These are phyloP conservation scores for Eupithecia insigniata DNA, from an alignment of 2,888 invertebrate genomes.

Conservation along the genomic window DNA sequence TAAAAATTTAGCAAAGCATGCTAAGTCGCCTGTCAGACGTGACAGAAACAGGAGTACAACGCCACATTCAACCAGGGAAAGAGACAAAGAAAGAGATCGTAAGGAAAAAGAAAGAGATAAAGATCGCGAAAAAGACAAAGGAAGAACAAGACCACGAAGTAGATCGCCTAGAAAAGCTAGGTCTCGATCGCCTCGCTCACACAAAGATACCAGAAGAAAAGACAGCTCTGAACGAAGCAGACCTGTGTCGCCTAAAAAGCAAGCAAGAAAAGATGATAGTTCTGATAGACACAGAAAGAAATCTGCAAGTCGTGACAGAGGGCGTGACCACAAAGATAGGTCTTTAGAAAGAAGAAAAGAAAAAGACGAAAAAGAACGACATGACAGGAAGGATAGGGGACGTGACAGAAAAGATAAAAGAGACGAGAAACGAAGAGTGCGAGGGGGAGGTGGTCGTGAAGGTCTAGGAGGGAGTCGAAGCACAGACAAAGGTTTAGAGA, in stretches of 20 bases:
- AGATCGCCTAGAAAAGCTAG: slow-evolving; percentile 77
- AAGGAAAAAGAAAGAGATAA: slow-evolving; percentile 78
- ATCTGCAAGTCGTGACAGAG: slow-evolving; percentile 78
- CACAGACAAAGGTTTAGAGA: slow-evolving; percentile 83
- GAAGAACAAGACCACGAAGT: slow-evolving; percentile 78
- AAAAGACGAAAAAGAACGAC: slow-evolving; percentile 84
- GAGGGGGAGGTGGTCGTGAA: slow-evolving; percentile 62
- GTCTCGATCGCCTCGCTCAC: slow-evolving; percentile 75
- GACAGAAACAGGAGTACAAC: slow-evolving; percentile 75
- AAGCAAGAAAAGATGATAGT: slow-evolving; percentile 71
- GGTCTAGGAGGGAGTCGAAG: slow-evolving; percentile 77
- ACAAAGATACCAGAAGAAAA: slow-evolving; percentile 76
- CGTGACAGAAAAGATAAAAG: slow-evolving; percentile 85
- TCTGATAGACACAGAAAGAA: slow-evolving; percentile 73
- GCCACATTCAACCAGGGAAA: slow-evolving; percentile 73
- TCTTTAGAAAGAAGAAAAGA: slow-evolving; percentile 80
- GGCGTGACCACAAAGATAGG: slow-evolving; percentile 78
- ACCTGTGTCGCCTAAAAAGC: slow-evolving; percentile 80
- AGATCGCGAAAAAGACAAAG: slow-evolving; percentile 81
- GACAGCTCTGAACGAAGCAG: slow-evolving; percentile 80
- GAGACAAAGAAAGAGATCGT: slow-evolving; percentile 79
- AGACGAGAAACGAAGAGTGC: slow-evolving; percentile 79
- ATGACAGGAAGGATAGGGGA: slow-evolving; percentile 88
- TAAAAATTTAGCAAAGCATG: slow-evolving; percentile 71
- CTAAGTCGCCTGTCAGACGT: slow-evolving; percentile 77